phyloP scores from a whole-genome alignment of 2,797 vertebrate genomes.

The Helarctos malayanus region DNA sequence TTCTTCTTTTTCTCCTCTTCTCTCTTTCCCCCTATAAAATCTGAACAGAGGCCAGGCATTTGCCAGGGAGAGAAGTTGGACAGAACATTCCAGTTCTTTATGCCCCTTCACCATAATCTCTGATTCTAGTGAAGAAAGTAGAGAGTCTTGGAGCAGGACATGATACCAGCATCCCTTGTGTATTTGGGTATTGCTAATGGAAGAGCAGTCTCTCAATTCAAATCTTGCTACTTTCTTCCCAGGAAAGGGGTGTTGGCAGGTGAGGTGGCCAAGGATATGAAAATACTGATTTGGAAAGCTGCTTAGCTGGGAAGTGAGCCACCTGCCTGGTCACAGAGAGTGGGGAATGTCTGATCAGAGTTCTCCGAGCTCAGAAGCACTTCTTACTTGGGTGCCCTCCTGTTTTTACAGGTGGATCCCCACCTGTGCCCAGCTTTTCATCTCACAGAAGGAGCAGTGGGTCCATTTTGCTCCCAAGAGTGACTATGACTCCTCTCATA shows the following conservation, averaged over 20 bases:
- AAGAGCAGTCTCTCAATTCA: background rate
- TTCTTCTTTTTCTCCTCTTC: background rate
- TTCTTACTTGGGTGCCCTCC: background rate
- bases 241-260: background rate
- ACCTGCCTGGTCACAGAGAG: background rate
- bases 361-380: background rate
- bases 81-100: background rate
- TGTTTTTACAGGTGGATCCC: conserved; percentile 94
- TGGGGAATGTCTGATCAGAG: background rate
- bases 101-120: background rate
- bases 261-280: background rate
- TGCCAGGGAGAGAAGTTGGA: background rate
- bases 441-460: conserved; percentile 89
- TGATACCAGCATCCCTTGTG: background rate
- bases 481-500: conserved; percentile 83
- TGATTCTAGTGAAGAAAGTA: background rate
- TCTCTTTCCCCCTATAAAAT: background rate
- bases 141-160: background rate
- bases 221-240: background rate
- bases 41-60: background rate
- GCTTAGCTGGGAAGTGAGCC: background rate
- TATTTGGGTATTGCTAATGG: background rate
- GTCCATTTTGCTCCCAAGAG: conserved; percentile 89
- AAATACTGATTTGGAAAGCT: background rate
- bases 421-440: conserved; percentile 91